Evolutionary conservation across 2,888 invertebrate species (phyloP).

Genomic region (Parelbella ahira): DNA sequence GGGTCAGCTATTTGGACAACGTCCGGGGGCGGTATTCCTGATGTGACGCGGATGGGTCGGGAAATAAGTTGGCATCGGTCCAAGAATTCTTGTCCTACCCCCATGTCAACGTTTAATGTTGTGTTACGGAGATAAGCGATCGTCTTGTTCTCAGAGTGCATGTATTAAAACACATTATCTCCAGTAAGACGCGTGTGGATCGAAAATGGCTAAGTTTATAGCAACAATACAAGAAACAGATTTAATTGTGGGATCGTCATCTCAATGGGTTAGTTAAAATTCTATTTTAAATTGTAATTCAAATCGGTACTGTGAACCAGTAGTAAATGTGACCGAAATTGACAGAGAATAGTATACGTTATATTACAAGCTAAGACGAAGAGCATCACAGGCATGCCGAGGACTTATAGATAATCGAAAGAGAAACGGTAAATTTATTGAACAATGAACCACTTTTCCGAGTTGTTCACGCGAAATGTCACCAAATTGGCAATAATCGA

Average conservation of each 20-base stretch:
- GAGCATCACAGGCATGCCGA: too few relatives aligned
- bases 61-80: constrained; percentile 29
- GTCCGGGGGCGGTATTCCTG: constrained; percentile 32
- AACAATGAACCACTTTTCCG: neutral
- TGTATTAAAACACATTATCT: constrained; percentile 6
- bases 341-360: too few relatives aligned
- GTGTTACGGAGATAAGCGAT: constrained; percentile 2
- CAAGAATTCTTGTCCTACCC: constrained; percentile 17
- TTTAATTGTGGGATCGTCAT: too few relatives aligned
- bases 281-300: neutral
- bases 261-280: too few relatives aligned
- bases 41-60: constrained; percentile 28
- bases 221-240: constrained; percentile 13
- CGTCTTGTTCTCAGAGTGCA: too few relatives aligned
- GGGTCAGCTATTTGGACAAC: constrained; percentile 48
- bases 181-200: neutral
- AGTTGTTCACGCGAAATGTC: constrained; percentile 1
- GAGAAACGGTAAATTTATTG: neutral
- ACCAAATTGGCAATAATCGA: constrained; percentile 12
- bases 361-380: too few relatives aligned
- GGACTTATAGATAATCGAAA: neutral
- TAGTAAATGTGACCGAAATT: constrained; percentile 1
- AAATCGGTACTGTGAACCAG: neutral
- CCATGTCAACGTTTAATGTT: constrained; percentile 12
- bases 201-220: constrained; percentile 14